Conservation (phyloP, 2,113 vertebrate species). For the Sphaerodactylus townsendi region DNA sequence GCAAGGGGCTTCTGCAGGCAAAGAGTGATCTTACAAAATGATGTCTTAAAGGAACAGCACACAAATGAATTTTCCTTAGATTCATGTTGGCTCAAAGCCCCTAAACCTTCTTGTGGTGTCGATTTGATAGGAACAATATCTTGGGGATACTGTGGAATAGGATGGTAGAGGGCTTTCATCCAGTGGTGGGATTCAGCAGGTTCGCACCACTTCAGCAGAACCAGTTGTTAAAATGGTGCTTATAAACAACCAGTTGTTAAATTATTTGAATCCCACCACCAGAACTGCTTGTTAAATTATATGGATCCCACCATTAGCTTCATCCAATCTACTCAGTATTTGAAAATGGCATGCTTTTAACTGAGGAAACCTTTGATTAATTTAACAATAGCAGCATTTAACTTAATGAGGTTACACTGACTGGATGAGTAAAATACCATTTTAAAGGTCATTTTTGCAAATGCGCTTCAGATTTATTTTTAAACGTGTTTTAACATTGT, state of each 20-base stretch:
- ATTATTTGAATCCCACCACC: no score
- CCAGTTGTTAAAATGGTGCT: no score
- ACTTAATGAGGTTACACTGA: conserved; percentile 27
- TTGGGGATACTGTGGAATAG: background rate
- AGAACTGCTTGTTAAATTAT: no score
- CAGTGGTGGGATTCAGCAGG: no score
- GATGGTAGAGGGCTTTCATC: background rate
- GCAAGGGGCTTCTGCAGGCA: no score
- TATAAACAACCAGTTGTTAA: no score
- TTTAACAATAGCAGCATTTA: conserved; percentile 27
- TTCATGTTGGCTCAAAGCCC: background rate
- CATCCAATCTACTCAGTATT: background rate
- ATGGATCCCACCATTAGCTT: no score
- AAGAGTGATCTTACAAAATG: no score
- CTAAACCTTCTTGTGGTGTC: background rate
- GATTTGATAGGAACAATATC: background rate
- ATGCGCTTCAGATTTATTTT: background rate
- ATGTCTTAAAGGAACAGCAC: no score
- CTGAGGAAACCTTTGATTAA: conserved; percentile 26
- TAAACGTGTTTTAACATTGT: background rate
- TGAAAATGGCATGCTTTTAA: background rate
- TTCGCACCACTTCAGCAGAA: no score
- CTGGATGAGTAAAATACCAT: conserved; percentile 25
- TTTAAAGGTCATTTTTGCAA: conserved; percentile 34
- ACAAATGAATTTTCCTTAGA: background rate